Evolutionary conservation across 2,797 vertebrate species (phyloP).

Genomic region (Phrynocephalus vlangalii): DNA sequence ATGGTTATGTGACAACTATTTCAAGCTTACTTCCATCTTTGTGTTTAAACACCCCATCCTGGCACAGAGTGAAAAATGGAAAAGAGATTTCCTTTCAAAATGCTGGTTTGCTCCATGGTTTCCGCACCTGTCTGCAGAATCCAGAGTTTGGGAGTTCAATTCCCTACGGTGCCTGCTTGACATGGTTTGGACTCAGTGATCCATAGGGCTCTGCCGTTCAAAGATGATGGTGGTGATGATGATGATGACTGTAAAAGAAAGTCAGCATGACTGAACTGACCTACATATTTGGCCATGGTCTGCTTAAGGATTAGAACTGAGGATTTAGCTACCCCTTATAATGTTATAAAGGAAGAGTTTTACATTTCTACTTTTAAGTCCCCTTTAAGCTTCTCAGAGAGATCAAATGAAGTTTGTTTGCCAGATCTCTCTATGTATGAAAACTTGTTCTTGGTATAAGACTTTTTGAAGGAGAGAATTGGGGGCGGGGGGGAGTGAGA

Average conservation of each 20-base stretch:
- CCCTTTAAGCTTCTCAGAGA: slow-evolving; percentile 51
- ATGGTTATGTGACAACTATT: rapidly evolving
- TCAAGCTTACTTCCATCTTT: neutral
- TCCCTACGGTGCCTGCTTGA: too few relatives aligned
- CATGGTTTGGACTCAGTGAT: too few relatives aligned
- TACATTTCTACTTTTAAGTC: slow-evolving; percentile 18
- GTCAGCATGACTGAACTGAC: slow-evolving; percentile 1
- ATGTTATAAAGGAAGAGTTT: neutral
- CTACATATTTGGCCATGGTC: slow-evolving; percentile 19
- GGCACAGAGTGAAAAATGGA: neutral
- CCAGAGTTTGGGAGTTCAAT: too few relatives aligned
- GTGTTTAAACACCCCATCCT: neutral
- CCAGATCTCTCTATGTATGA: slow-evolving; percentile 43
- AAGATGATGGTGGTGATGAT: too few relatives aligned
- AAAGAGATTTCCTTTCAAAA: slow-evolving; percentile 14
- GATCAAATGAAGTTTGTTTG: slow-evolving; percentile 63
- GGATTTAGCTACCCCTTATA: slow-evolving; percentile 31
- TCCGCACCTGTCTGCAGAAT: too few relatives aligned
- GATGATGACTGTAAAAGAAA: neutral
- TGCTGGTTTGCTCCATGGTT: too few relatives aligned
- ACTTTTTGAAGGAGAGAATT: slow-evolving; percentile 21
- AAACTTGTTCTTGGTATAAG: slow-evolving; percentile 38
- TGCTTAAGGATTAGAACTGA: slow-evolving; percentile 12
- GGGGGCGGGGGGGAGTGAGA: neutral
- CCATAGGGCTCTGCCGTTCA: too few relatives aligned